These are phyloP conservation scores for Pelosia muscerda DNA, from an alignment of 2,888 invertebrate species.

Conservation along the genomic window DNA sequence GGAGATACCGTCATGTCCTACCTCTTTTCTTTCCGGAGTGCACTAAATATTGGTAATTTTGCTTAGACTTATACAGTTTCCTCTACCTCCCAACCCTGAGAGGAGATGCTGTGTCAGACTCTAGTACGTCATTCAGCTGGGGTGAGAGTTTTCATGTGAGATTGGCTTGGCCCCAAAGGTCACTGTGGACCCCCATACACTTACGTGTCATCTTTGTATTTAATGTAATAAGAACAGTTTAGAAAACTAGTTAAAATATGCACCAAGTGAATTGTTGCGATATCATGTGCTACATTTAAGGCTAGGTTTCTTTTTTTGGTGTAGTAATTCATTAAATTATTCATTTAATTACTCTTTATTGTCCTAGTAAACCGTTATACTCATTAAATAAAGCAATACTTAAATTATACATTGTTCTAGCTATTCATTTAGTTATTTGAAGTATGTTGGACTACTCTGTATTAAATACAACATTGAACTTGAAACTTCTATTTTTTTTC, in stretches of 20 bases:
- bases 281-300: background rate
- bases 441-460: constrained; percentile 1
- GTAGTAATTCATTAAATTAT: constrained; percentile 5
- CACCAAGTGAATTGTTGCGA: background rate
- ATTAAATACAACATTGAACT: background rate
- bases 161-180: no score
- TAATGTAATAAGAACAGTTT: background rate
- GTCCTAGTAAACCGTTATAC: background rate
- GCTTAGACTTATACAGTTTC: no score
- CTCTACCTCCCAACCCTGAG: no score
- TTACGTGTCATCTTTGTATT: background rate
- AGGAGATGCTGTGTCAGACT: no score
- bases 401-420: background rate
- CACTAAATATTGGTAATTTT: no score
- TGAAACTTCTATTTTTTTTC: background rate
- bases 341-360: background rate
- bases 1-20: no score
- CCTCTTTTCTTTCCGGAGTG: no score
- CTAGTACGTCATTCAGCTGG: no score
- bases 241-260: constrained; percentile 2
- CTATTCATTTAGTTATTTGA: background rate
- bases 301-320: background rate
- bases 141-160: no score
- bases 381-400: constrained; percentile 1
- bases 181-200: background rate